Evolutionary conservation across 2,113 vertebrate genomes (phyloP).

Genomic region (Fulica atra): DNA sequence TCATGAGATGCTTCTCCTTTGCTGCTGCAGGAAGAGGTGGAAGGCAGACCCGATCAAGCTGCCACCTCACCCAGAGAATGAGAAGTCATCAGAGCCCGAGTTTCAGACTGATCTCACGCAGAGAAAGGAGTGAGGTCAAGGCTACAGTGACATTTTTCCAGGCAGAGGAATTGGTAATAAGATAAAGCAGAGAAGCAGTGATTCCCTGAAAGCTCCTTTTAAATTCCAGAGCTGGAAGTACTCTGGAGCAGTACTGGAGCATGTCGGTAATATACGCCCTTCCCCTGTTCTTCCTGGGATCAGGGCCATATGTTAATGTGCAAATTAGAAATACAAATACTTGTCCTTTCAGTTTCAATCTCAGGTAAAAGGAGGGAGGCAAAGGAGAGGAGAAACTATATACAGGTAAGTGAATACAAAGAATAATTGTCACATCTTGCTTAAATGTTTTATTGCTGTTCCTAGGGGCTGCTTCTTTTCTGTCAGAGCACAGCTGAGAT

Average conservation of each 20-base stretch:
- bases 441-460: slow-evolving; percentile 15
- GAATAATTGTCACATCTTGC: background rate
- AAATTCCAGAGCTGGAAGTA: background rate
- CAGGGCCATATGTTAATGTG: background rate
- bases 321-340: slow-evolving; percentile 24
- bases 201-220: background rate
- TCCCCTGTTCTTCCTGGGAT: background rate
- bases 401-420: slow-evolving; percentile 9
- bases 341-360: background rate
- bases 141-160: background rate
- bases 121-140: background rate
- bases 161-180: background rate
- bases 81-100: background rate
- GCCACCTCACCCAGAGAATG: background rate
- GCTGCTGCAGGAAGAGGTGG: background rate
- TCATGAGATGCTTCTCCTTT: background rate
- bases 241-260: background rate
- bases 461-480: background rate
- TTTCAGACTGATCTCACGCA: background rate
- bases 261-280: fast-evolving
- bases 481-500: background rate
- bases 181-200: background rate
- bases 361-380: background rate
- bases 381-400: background rate
- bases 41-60: background rate